These are phyloP conservation scores for Holcopasites calliopsidis DNA, from an alignment of 1,140 invertebrate genomes.

Conservation along the genomic window DNA sequence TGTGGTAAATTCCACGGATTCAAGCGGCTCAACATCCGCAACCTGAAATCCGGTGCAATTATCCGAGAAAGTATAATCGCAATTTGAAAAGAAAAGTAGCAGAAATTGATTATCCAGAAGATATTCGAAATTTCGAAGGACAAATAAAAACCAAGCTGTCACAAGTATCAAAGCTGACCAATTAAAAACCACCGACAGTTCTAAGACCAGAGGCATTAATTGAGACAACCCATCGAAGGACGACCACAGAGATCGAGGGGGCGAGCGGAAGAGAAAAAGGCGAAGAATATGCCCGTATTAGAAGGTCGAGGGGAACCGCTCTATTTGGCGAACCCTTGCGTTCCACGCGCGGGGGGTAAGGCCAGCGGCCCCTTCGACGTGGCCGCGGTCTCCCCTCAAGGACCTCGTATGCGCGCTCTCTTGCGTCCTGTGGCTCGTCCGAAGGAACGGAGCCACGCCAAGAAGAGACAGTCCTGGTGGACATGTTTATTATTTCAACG, in stretches of 20 bases:
- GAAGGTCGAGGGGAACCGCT: conserved; percentile 36
- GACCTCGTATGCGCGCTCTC: conserved; percentile 35
- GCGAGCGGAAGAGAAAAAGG: background rate
- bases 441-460: conserved; percentile 34
- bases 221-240: conserved; percentile 9
- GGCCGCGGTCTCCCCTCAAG: background rate
- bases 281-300: conserved; percentile 37
- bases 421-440: conserved; percentile 42
- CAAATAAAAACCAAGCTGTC: background rate
- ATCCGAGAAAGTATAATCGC: no score
- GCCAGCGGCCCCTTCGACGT: background rate
- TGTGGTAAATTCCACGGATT: conserved; percentile 35
- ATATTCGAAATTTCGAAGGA: background rate
- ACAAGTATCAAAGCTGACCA: no score
- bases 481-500: conserved; percentile 63
- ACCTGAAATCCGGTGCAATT: no score
- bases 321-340: conserved; percentile 35
- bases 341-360: conserved; percentile 23
- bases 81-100: background rate
- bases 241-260: background rate
- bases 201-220: background rate
- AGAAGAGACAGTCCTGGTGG: conserved; percentile 48
- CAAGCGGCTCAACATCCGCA: background rate
- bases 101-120: no score
- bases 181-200: background rate